Base-by-base conservation (phyloP, 2,797 vertebrate genomes). In the Cossypha niveicapilla region DNA sequence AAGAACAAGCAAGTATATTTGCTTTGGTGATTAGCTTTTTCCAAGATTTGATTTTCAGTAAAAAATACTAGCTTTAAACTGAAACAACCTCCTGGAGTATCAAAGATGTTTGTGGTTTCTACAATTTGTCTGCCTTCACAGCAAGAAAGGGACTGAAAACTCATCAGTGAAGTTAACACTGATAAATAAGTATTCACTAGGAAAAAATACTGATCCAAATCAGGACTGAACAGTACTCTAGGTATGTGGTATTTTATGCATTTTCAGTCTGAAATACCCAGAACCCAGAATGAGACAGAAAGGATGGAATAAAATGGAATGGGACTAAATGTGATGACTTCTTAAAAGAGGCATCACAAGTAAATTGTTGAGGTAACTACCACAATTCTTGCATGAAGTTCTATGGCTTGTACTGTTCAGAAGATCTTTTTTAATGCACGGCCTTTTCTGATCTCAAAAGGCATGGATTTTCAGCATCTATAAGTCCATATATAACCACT, bases 281-380 rank as follows among this genome's bases (percentile, higher is more conserved):
- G 15, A 71, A 39, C 1, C 18, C 9, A 50, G 45, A 72, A 57
- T 1, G 6, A 16, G 22, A 27, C 2, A 60, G 34, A 47, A 77
- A 19, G 22, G 23, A 24, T 8, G 5, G 5, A 45, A 9, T 13
- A 9, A 54, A 67, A 34, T 6, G 5, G 8, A 67, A 22, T 44
- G 7, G 6, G 47, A 50, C 34, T 10, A 12, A 61, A 66, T 27
- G 17, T 16, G 7, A 18, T 24, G 22, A 15, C 0, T 0, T 47
- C 11, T 57, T 57, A 44, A 61, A 73, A 41, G 34, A 56, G 2
- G 4, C 1, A 3, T 4, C 51, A n/a, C 11, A 70, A 57, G 3
- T 35, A 47, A 66, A 56, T 56, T 67, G 1, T 30, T 58, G 25
- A 58, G 5, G n/a, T 71, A 72, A 35, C 13, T 35, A 25, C 30